Percentiles rank a stretch among this genome's conserved stretches.
Evolutionary conservation across 1,140 invertebrate species (phyloP).

Genomic region (Drosophila parabipectinata): DNA sequence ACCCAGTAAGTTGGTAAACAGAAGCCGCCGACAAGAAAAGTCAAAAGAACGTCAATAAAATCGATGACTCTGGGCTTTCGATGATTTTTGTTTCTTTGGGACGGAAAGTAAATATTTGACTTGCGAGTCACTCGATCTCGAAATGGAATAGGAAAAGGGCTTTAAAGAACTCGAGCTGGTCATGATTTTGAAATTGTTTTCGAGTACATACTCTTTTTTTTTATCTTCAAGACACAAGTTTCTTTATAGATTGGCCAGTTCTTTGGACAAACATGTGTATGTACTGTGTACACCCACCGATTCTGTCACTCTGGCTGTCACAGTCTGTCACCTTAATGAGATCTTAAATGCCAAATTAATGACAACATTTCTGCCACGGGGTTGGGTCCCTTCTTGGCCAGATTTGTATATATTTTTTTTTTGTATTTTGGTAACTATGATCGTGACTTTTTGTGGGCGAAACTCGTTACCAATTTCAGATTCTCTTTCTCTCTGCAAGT

Average conservation of each 20-base stretch:
- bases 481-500: constrained; percentile 19
- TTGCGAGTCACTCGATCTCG: background rate
- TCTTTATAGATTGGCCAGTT: constrained; percentile 13
- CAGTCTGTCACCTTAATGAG: constrained; percentile 65
- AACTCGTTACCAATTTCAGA: constrained; percentile 22
- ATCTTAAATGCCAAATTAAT: constrained; percentile 71
- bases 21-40: constrained; percentile 52
- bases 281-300: constrained; percentile 51
- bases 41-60: background rate
- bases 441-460: constrained; percentile 49
- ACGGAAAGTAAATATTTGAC: constrained; percentile 14
- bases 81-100: background rate
- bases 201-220: background rate
- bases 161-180: constrained; percentile 6
- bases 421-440: background rate
- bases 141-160: constrained; percentile 4
- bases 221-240: too few relatives aligned
- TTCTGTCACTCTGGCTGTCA: constrained; percentile 59
- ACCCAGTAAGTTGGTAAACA: constrained; percentile 50
- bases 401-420: background rate
- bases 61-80: constrained; percentile 16
- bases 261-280: background rate
- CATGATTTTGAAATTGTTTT: constrained; percentile 8
- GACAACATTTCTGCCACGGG: constrained; percentile 20
- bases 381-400: constrained; percentile 8